Base-by-base conservation (phyloP, 2,797 vertebrate genomes). In the Sciurus carolinensis region DNA sequence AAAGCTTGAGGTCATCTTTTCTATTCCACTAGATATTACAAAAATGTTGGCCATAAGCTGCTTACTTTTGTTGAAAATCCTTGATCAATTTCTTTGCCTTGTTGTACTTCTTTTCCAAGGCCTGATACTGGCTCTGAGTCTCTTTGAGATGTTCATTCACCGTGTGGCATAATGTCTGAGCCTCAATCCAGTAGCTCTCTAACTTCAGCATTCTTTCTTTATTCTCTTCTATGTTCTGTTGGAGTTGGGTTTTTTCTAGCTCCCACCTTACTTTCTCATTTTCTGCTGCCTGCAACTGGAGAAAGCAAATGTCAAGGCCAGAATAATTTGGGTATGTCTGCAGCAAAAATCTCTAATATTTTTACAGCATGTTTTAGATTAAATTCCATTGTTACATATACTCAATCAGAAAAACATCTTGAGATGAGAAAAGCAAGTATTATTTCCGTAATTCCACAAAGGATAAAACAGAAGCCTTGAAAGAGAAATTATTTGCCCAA, bases 11-110 rank as follows among this genome's bases (percentile, higher is more conserved):
- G 44, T 44, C 24, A 59, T 59, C 80, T 95, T 69, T 77, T 67
- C 62, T 81, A 7, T 80, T 62, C 10, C 50, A 80, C 9, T 75
- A 80, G 47, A 50, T n/a, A 75, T 17, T 39, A 79, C 12, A 66
- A 36, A 79, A 72, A 20, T 47, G 47, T 39, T 39, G 39, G 39
- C 39, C 39, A 39, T 39, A 67, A 42, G 69, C 24, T 90, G 79
- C 99, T 99, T 98, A 99, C 99, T 99, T 99, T 98, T 99, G 99
- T 97, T 99, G 99, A 98, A 99, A 99, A 98, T 99, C 99, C 98
- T 99, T 99, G 98, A 99, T 99, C 98, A 99, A 97, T 95, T 99
- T 99, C 98, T 99, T 99, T 95, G 99, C 99, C 98, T 99, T 99
- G 99, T 99, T 99, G 97, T 99, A 99, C 97, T 99, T 99, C 98